These are phyloP conservation scores for Diploptera punctata DNA, from an alignment of 2,888 invertebrate species.

Conservation along the genomic window DNA sequence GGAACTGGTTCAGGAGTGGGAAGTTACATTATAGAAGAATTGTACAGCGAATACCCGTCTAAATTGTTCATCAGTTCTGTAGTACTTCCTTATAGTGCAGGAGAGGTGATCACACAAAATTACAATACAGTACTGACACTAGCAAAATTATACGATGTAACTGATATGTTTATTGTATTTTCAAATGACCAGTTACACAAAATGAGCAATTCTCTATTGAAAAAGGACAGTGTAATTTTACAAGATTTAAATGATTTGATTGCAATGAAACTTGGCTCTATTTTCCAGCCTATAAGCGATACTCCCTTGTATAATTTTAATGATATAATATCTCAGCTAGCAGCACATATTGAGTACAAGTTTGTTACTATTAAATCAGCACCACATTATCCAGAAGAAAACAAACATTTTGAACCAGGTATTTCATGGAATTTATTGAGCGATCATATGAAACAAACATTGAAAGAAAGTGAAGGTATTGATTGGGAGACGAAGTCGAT, in stretches of 20 bases:
- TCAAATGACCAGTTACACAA: conserved; percentile 59
- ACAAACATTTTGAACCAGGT: conserved; percentile 52
- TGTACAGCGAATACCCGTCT: conserved; percentile 57
- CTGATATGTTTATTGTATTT: conserved; percentile 56
- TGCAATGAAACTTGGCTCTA: conserved; percentile 56
- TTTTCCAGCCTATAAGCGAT: conserved; percentile 55
- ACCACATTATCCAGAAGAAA: conserved; percentile 51
- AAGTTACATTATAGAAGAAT: conserved; percentile 54
- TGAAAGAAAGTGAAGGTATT: conserved; percentile 45
- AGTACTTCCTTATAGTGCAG: conserved; percentile 58
- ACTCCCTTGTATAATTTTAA: conserved; percentile 36
- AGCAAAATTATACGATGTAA: conserved; percentile 55
- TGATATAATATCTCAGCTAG: conserved; percentile 52
- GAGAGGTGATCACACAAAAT: conserved; percentile 61
- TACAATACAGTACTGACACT: conserved; percentile 60
- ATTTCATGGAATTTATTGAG: conserved; percentile 54
- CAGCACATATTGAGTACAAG: conserved; percentile 59
- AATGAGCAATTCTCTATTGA: conserved; percentile 52
- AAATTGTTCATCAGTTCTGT: conserved; percentile 55
- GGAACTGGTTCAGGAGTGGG: conserved; percentile 64
- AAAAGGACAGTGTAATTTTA: conserved; percentile 51
- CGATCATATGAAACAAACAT: conserved; percentile 50
- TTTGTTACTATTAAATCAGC: conserved; percentile 56
- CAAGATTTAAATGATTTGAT: conserved; percentile 58
- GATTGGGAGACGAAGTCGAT: conserved; percentile 47